These are phyloP conservation scores for Brienomyrus brachyistius DNA, from an alignment of 2,113 vertebrate species.

Conservation along the genomic window DNA sequence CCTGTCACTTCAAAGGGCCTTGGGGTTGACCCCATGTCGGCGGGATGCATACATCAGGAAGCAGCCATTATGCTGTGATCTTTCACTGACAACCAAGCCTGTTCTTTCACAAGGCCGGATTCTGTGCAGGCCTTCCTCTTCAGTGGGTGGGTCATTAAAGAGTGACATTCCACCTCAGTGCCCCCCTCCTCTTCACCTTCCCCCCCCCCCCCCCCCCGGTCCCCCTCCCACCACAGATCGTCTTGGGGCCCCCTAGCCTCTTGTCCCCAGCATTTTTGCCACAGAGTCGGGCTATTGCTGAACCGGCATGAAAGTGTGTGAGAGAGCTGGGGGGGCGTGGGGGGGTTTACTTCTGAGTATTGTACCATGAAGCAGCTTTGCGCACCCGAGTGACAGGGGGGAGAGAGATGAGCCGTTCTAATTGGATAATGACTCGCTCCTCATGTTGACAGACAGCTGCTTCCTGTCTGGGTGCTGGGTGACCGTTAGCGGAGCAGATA, in stretches of 20 bases:
- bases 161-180: neutral
- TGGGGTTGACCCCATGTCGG: neutral
- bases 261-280: slow-evolving; percentile 14
- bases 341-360: neutral
- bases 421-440: slow-evolving; percentile 44
- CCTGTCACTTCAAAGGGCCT: neutral
- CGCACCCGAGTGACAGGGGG: slow-evolving; percentile 38
- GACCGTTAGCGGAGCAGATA: slow-evolving; percentile 14
- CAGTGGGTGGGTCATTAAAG: neutral
- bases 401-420: slow-evolving; percentile 13
- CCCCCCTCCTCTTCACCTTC: neutral
- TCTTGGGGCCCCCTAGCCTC: neutral
- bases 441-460: slow-evolving; percentile 56
- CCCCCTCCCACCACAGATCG: neutral
- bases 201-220: neutral
- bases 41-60: neutral
- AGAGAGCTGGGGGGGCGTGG: neutral
- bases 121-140: neutral
- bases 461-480: slow-evolving; percentile 31
- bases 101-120: neutral
- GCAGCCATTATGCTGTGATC: neutral
- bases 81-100: neutral
- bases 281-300: neutral
- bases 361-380: slow-evolving; percentile 25
- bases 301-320: neutral